Conservation (phyloP, 1,140 invertebrate species). For the Amyelois transitella region DNA sequence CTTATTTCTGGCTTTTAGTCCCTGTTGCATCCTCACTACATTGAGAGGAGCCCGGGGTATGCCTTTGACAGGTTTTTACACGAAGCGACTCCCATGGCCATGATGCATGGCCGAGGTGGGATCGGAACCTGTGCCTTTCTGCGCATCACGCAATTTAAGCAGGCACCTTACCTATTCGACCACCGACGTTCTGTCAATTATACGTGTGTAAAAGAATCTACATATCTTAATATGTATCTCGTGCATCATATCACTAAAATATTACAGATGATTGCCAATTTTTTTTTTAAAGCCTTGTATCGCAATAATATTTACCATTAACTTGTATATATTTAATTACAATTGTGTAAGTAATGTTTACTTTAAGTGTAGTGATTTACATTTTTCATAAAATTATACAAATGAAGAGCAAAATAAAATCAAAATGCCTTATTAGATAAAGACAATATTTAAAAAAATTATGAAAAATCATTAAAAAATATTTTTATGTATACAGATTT, state of each 20-base stretch:
- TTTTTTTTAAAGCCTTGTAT: neutral
- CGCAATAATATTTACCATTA: neutral
- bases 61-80: too few relatives aligned
- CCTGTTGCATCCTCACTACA: too few relatives aligned
- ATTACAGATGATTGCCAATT: too few relatives aligned
- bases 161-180: too few relatives aligned
- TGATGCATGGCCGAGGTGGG: too few relatives aligned
- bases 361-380: neutral
- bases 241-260: neutral
- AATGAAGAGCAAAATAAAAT: neutral
- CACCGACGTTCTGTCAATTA: too few relatives aligned
- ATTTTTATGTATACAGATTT: slow-evolving; percentile 11
- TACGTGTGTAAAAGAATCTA: too few relatives aligned
- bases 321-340: neutral
- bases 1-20: too few relatives aligned
- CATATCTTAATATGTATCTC: neutral
- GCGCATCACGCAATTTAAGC: too few relatives aligned
- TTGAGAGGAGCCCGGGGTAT: too few relatives aligned
- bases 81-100: too few relatives aligned
- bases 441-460: slow-evolving; percentile 23
- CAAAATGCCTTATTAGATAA: slow-evolving; percentile 37
- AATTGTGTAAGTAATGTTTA: neutral
- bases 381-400: neutral
- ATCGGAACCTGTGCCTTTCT: too few relatives aligned
- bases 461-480: slow-evolving; percentile 4